Percentiles rank a stretch among this genome's conserved stretches.
Evolutionary conservation across 2,888 invertebrate genomes (phyloP).

Genomic region (Netelia virgata): DNA sequence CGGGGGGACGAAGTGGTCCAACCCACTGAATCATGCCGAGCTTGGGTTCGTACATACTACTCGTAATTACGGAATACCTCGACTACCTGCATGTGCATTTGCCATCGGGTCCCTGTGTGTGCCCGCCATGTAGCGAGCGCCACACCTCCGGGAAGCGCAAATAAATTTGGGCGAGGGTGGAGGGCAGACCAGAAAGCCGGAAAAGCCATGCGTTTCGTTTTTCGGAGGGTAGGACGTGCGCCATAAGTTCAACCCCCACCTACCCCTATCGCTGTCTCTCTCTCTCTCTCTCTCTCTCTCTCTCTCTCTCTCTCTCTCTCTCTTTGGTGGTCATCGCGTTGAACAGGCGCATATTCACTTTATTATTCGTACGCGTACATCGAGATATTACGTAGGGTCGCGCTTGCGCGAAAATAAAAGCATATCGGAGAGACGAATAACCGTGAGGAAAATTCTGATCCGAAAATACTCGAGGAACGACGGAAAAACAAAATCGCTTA

Average conservation of each 20-base stretch:
- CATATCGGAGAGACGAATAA: no score
- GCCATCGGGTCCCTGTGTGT: not conserved
- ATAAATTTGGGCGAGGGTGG: conserved; percentile 54
- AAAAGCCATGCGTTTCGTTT: conserved; percentile 12
- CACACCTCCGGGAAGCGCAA: conserved; percentile 48
- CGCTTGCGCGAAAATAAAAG: conserved; percentile 11
- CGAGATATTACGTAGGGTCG: conserved; percentile 22
- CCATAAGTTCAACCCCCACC: not conserved
- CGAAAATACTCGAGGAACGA: no score
- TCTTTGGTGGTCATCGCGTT: conserved; percentile 19
- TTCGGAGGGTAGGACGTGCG: not conserved
- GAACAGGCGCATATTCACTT: conserved; percentile 42
- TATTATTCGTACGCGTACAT: not conserved
- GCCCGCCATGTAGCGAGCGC: not conserved
- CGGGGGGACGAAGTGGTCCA: conserved; percentile 75
- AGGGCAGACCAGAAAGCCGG: conserved; percentile 5
- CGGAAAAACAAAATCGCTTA: no score
- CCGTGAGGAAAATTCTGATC: no score
- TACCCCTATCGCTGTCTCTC: not conserved
- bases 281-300: no score
- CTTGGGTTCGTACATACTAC: conserved; percentile 68
- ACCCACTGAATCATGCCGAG: conserved; percentile 77
- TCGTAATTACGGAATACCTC: conserved; percentile 77
- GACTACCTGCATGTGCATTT: conserved; percentile 66
- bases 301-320: not conserved